Percentiles rank a stretch among this genome's conserved stretches.
Conservation (phyloP, 2,113 vertebrate genomes). For the Ptyas mucosa region DNA sequence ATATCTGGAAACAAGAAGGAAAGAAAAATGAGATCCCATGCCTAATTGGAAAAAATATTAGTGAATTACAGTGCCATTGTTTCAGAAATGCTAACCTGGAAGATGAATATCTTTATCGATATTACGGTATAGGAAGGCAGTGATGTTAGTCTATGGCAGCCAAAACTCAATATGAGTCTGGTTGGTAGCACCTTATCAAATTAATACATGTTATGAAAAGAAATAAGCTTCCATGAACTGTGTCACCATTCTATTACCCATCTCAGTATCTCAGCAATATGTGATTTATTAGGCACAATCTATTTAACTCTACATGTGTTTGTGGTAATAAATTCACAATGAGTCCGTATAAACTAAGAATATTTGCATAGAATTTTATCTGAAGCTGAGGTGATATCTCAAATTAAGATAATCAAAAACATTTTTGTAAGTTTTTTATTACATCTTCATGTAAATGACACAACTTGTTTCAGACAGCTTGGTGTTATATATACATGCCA, state of each 20-base stretch:
- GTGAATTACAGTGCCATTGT: too few species aligned
- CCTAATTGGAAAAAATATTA: too few species aligned
- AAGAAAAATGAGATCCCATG: too few species aligned
- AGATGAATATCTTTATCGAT: too few species aligned
- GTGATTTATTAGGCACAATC: too few species aligned
- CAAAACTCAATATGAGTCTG: background rate
- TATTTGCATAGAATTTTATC: background rate
- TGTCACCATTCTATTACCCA: background rate
- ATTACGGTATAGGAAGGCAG: too few species aligned
- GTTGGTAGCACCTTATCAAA: background rate
- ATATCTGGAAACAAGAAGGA: too few species aligned
- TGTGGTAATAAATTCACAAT: background rate
- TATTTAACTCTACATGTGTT: background rate
- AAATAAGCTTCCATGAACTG: background rate
- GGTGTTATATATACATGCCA: background rate
- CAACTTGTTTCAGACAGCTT: background rate
- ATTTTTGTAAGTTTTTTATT: background rate
- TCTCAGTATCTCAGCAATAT: background rate
- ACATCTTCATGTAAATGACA: too few species aligned
- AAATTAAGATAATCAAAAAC: background rate
- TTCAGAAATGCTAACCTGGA: too few species aligned
- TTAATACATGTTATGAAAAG: background rate
- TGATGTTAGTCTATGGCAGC: too few species aligned
- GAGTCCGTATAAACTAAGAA: background rate
- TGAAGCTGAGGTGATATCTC: background rate